phyloP scores from a whole-genome alignment of 2,888 invertebrate species.

The Athalia cordata region DNA sequence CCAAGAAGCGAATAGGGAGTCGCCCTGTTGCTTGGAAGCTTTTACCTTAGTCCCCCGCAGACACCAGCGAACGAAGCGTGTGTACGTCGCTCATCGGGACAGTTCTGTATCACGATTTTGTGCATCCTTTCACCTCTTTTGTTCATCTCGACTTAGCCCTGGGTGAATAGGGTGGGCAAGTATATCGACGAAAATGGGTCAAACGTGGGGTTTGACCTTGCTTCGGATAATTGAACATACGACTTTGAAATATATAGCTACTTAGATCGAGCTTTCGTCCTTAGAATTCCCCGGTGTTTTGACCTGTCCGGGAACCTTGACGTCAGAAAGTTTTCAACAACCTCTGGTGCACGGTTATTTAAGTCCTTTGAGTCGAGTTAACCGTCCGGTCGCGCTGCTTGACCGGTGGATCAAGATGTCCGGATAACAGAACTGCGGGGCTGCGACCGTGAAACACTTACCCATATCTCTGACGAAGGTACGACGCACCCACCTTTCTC shows the following conservation, averaged over 20 bases:
- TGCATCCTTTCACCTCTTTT: conserved; percentile 5
- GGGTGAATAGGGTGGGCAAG: neutral
- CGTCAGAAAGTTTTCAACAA: conserved; percentile 17
- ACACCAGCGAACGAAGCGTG: conserved; percentile 28
- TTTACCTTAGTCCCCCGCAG: conserved; percentile 26
- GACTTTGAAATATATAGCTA: conserved; percentile 13
- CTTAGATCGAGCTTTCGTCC: neutral
- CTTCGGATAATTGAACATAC: conserved; percentile 1
- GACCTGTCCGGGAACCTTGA: conserved; percentile 15
- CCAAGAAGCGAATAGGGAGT: conserved; percentile 36
- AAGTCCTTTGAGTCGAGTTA: conserved; percentile 17
- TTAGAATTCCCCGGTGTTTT: conserved; percentile 1
- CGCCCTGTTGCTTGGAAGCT: conserved; percentile 40
- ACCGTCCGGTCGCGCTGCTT: conserved; percentile 5
- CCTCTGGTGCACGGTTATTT: conserved; percentile 23
- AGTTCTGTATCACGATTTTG: neutral
- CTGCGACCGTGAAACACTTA: neutral
- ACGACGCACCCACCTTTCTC: conserved; percentile 15
- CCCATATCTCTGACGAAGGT: conserved; percentile 34
- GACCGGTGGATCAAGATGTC: conserved; percentile 32
- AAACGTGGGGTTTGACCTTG: conserved; percentile 12
- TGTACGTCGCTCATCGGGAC: conserved; percentile 15
- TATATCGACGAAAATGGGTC: conserved; percentile 9
- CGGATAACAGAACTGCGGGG: conserved; percentile 18
- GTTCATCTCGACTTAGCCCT: conserved; percentile 8